These are phyloP conservation scores for Agapornis roseicollis DNA, from an alignment of 2,113 vertebrate genomes.

Conservation along the genomic window DNA sequence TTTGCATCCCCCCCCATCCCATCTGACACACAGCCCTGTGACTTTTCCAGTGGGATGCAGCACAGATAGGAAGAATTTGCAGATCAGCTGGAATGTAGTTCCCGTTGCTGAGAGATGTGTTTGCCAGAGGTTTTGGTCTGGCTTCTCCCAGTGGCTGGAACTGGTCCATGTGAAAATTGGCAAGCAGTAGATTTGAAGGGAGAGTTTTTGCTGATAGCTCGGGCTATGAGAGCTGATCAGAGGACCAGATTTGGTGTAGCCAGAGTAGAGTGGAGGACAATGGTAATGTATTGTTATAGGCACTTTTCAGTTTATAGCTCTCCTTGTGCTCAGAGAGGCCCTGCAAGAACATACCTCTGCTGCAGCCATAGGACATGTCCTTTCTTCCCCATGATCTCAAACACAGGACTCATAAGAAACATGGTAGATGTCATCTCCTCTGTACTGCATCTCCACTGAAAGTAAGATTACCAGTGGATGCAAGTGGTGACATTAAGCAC, in stretches of 20 bases:
- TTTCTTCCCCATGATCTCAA: neutral
- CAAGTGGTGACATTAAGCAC: neutral
- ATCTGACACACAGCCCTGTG: neutral
- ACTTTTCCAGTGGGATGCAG: conserved; percentile 25
- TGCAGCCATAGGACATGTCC: neutral
- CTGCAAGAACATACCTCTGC: neutral
- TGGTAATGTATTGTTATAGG: neutral
- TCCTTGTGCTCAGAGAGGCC: neutral
- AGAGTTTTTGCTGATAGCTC: neutral
- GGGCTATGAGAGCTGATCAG: neutral
- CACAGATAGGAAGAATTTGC: conserved; percentile 1
- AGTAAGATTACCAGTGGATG: neutral
- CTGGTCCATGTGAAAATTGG: neutral
- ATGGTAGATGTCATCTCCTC: neutral
- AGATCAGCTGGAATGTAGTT: conserved; percentile 30
- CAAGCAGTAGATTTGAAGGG: neutral
- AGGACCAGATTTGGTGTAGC: neutral
- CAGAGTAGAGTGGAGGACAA: neutral
- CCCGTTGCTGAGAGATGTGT: neutral
- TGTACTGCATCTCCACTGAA: neutral
- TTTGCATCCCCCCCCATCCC: neutral
- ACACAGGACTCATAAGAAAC: neutral
- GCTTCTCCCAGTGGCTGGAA: neutral
- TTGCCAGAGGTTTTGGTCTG: conserved; percentile 29
- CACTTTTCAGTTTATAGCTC: neutral